phyloP scores from a whole-genome alignment of 2,888 invertebrate species.

The Macaria liturata region DNA sequence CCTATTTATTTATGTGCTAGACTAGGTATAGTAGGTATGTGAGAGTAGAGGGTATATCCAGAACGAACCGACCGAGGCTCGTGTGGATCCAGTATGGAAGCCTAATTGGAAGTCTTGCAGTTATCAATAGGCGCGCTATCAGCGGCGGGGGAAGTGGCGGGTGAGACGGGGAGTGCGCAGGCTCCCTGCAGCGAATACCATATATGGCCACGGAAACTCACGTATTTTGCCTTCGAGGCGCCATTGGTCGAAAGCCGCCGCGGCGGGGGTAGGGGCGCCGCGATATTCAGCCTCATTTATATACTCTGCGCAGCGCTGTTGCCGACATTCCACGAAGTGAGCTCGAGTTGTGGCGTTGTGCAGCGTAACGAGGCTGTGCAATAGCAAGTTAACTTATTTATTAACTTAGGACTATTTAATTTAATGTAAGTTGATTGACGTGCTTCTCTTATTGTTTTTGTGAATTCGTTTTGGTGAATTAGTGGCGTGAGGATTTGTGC shows the following conservation, averaged over 20 bases:
- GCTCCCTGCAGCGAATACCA: conserved; percentile 83
- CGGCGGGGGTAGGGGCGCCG: conserved; percentile 79
- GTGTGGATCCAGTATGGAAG: conserved; percentile 45
- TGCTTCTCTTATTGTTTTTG: conserved; percentile 40
- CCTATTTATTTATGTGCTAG: too few species aligned
- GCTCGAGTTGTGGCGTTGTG: conserved; percentile 77
- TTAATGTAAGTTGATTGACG: conserved; percentile 75
- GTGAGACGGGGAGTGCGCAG: conserved; percentile 63
- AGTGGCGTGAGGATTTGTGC: conserved; percentile 56
- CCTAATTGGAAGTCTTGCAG: conserved; percentile 49
- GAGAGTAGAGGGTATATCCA: too few species aligned
- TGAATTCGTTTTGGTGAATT: conserved; percentile 55
- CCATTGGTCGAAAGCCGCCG: conserved; percentile 84
- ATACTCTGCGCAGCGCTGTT: conserved; percentile 77
- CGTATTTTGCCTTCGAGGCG: conserved; percentile 80
- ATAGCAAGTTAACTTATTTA: conserved; percentile 80
- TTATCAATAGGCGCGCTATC: conserved; percentile 70
- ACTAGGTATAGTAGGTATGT: not conserved
- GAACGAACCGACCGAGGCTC: conserved; percentile 12
- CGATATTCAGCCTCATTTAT: conserved; percentile 82
- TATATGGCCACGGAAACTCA: conserved; percentile 76
- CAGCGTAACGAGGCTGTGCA: conserved; percentile 80
- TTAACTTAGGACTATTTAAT: conserved; percentile 80
- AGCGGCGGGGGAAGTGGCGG: conserved; percentile 43
- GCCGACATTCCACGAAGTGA: conserved; percentile 81